phyloP scores from a whole-genome alignment of 2,888 invertebrate genomes.

The Chrysolina americana region DNA sequence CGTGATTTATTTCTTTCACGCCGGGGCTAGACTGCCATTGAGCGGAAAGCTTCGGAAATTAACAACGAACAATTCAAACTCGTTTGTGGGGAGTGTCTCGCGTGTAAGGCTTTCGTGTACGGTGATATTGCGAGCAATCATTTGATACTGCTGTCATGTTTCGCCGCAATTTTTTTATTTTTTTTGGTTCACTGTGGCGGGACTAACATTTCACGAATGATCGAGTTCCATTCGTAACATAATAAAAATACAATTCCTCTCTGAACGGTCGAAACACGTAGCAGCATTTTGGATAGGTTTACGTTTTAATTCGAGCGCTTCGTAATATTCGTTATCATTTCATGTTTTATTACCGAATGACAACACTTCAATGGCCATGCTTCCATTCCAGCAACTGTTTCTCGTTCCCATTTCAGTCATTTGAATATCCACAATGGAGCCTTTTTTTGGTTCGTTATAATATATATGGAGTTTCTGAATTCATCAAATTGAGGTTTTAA shows the following conservation, averaged over 20 bases:
- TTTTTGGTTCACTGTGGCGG: background rate
- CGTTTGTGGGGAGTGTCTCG: slow-evolving; percentile 5
- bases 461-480: too few relatives aligned
- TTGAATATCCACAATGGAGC: background rate
- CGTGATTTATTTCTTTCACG: background rate
- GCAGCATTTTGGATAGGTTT: background rate
- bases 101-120: slow-evolving; percentile 13
- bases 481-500: too few relatives aligned
- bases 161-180: too few relatives aligned
- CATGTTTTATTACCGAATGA: background rate
- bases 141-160: slow-evolving; percentile 11
- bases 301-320: background rate
- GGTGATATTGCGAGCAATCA: slow-evolving; percentile 1
- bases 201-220: background rate
- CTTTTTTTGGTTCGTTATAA: too few relatives aligned
- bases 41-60: slow-evolving; percentile 6
- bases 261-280: slow-evolving; percentile 4
- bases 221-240: background rate
- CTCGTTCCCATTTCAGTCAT: background rate
- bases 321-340: background rate
- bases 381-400: background rate
- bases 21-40: background rate
- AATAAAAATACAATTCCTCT: background rate
- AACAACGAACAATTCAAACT: background rate
- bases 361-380: background rate